phyloP scores from a whole-genome alignment of 2,888 invertebrate genomes.

The Horisme vitalbata region DNA sequence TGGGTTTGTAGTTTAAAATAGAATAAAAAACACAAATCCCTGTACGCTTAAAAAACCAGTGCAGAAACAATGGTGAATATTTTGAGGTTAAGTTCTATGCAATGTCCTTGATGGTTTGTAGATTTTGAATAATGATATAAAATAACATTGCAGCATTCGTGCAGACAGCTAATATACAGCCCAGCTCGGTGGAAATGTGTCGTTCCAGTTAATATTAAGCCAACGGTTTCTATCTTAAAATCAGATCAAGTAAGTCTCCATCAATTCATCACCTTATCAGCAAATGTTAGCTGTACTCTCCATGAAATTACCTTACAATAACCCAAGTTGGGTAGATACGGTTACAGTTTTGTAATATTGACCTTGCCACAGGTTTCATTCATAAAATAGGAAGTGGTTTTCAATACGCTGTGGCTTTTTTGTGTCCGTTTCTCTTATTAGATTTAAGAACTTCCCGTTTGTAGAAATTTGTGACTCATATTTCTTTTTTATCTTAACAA shows the following conservation, averaged over 20 bases:
- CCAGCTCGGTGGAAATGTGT: slow-evolving; percentile 74
- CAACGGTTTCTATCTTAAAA: slow-evolving; percentile 53
- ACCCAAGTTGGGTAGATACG: too few relatives aligned
- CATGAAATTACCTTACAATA: too few relatives aligned
- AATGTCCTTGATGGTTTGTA: slow-evolving; percentile 30
- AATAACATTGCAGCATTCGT: slow-evolving; percentile 67
- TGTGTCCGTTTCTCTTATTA: too few relatives aligned
- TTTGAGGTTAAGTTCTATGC: slow-evolving; percentile 61
- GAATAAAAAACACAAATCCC: slow-evolving; percentile 2
- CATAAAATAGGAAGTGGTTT: slow-evolving; percentile 16
- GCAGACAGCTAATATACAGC: slow-evolving; percentile 71
- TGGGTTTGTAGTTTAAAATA: slow-evolving; percentile 15
- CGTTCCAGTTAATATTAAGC: slow-evolving; percentile 63
- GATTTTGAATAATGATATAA: slow-evolving; percentile 16
- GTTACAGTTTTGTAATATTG: not conserved
- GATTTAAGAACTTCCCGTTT: too few relatives aligned
- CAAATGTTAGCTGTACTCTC: too few relatives aligned
- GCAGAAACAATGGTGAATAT: slow-evolving; percentile 50
- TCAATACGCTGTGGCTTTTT: too few relatives aligned
- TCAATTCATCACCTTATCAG: too few relatives aligned
- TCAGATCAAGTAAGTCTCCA: slow-evolving; percentile 66
- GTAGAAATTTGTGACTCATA: too few relatives aligned
- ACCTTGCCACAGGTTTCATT: slow-evolving; percentile 27
- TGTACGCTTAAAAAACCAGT: slow-evolving; percentile 8
- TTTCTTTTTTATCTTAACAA: too few relatives aligned